Percentiles rank a stretch among this genome's conserved stretches.
Conservation (phyloP, 92 coral and sea anemone species). For the Siderastrea radians region DNA sequence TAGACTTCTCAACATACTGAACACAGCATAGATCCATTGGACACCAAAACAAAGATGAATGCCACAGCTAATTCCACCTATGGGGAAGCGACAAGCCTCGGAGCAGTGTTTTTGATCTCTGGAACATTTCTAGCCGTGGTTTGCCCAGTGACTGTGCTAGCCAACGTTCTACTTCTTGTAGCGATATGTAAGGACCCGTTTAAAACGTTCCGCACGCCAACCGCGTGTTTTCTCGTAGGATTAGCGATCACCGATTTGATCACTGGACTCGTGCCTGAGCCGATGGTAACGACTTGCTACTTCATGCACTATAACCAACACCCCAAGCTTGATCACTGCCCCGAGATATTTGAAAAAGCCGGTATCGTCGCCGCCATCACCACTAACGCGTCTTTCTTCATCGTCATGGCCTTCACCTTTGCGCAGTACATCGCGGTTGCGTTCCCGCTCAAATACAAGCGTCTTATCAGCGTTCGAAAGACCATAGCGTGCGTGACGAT, state of each 20-base stretch:
- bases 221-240: slow-evolving; percentile 72
- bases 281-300: slow-evolving; percentile 50
- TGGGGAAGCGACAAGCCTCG: background rate
- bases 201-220: slow-evolving; percentile 75
- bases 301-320: slow-evolving; percentile 41
- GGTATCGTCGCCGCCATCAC: slow-evolving; percentile 54
- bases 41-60: slow-evolving; percentile 6
- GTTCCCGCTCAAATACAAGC: slow-evolving; percentile 72
- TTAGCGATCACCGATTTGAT: slow-evolving; percentile 70
- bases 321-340: slow-evolving; percentile 3
- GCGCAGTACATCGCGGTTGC: slow-evolving; percentile 76
- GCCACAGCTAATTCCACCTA: slow-evolving; percentile 12
- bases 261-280: slow-evolving; percentile 70
- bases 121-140: slow-evolving; percentile 68
- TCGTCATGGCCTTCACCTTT: slow-evolving; percentile 77
- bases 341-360: background rate
- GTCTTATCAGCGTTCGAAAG: slow-evolving; percentile 45
- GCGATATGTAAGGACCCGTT: slow-evolving; percentile 75
- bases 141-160: slow-evolving; percentile 65
- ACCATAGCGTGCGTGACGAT: slow-evolving; percentile 46
- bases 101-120: slow-evolving; percentile 41
- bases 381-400: slow-evolving; percentile 70
- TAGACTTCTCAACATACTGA: too few relatives aligned
- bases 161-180: slow-evolving; percentile 57
- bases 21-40: too few relatives aligned